Base-by-base conservation (phyloP, 2,797 vertebrate genomes). In the Intellagama lesueurii region DNA sequence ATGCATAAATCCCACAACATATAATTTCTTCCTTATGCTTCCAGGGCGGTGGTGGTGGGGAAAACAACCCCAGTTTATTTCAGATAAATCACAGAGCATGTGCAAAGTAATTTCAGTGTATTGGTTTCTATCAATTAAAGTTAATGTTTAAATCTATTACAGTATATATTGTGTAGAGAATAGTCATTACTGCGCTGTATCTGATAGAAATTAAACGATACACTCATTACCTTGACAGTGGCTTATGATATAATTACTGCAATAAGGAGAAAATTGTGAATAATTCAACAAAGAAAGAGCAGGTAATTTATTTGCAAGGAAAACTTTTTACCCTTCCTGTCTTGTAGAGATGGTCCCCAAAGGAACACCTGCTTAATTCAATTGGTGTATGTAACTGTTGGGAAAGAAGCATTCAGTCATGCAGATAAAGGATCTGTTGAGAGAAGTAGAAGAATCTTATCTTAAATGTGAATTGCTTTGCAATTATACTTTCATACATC, bases 141-240 rank as follows among this genome's bases (percentile, higher is more conserved):
- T 47, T 91, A 78, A 83, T 73, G 49, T 30, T 78, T 82, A 89
- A 73, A 83, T 83, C 73, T 91, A 79, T 66, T 86, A 78, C 73
- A 64, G 26, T 86, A 88, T 83, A 78, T 24, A 88, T 81, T 60
- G 32, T 69, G 47, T 40, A 72, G 66, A 64, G 44, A 83, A 88
- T 79, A 78, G 49, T 88, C 79, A 88, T 88, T 88, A 82, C 79
- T 82, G 49, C 6, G 44, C 40, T 78, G 35, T 78, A 72, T 91
- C 87, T 88, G 40, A 86, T 88, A 91, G 79, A 86, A 88, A 88
- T 88, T 88, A 86, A 91, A 88, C 49, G 86, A 86, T 85, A 49
- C 2, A 1, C n/a, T 86, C 79, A 83, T 88, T 91, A 88, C 72
- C 66, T 79, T 88, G 64, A 85, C 87, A 91, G 79, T 85, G 72